Conservation (phyloP, 2,797 vertebrate species). For the Pangasius mekongensis region DNA sequence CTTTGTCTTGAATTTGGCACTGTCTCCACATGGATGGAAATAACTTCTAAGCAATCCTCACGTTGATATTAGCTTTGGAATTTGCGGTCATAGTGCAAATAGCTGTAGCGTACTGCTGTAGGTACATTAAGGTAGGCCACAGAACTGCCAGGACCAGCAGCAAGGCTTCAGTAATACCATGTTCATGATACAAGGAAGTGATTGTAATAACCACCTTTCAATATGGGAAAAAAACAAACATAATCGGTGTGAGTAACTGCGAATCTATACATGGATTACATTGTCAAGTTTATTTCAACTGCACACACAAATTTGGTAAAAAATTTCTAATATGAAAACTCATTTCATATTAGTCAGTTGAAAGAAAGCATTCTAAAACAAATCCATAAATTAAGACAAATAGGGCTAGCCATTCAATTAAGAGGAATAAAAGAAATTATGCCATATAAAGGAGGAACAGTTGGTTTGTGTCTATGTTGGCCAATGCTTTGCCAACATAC, state of each 20-base stretch:
- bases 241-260: neutral
- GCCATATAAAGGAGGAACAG: too few species aligned
- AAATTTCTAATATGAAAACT: neutral
- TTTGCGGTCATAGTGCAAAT: constrained; percentile 51
- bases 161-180: neutral
- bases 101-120: neutral
- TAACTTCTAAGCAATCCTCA: constrained; percentile 62
- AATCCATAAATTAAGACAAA: neutral
- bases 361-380: neutral
- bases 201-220: neutral
- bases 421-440: neutral
- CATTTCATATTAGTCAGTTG: neutral
- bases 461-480: neutral
- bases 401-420: neutral
- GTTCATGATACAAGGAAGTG: neutral
- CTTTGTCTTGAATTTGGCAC: constrained; percentile 72
- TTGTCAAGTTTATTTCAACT: neutral
- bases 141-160: neutral
- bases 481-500: too few species aligned
- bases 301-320: neutral
- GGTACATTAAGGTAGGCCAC: neutral
- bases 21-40: constrained; percentile 62
- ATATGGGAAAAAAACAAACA: neutral
- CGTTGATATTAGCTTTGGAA: constrained; percentile 62
- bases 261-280: neutral